Percentiles rank a stretch among this genome's conserved stretches.
Evolutionary conservation across 1,140 invertebrate species (phyloP).

Genomic region (Maniola jurtina): DNA sequence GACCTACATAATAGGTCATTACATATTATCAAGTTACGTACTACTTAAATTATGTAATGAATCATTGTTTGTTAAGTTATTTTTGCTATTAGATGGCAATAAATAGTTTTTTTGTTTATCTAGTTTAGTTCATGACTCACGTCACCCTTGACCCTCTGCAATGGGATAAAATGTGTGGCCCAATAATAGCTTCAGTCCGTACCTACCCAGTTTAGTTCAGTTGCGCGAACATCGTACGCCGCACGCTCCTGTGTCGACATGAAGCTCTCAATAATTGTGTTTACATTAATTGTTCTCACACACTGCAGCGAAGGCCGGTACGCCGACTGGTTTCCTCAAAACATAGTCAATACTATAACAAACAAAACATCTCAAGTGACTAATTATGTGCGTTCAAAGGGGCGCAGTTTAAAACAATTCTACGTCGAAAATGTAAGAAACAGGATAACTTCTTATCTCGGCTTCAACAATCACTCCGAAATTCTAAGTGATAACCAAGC

Average conservation of each 20-base stretch:
- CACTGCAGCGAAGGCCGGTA: slow-evolving; percentile 45
- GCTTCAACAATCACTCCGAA: slow-evolving; percentile 22
- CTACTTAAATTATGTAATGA: no score
- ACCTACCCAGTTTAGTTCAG: no score
- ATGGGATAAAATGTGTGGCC: slow-evolving; percentile 43
- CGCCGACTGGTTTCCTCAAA: slow-evolving; percentile 53
- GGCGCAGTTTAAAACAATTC: slow-evolving; percentile 54
- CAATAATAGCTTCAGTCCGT: slow-evolving; percentile 43
- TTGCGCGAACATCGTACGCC: slow-evolving; percentile 24
- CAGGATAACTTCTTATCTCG: slow-evolving; percentile 53
- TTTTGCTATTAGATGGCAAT: no score
- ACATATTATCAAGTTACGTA: no score
- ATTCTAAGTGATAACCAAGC: slow-evolving; percentile 21
- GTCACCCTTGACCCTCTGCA: slow-evolving; percentile 3
- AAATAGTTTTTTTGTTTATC: not conserved
- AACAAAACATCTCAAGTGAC: slow-evolving; percentile 57
- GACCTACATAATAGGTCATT: no score
- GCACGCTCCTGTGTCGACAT: slow-evolving; percentile 40
- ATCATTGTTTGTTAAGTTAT: no score
- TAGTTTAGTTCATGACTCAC: slow-evolving; percentile 1
- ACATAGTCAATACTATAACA: slow-evolving; percentile 45
- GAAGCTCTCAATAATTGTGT: slow-evolving; percentile 52
- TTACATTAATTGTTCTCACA: slow-evolving; percentile 47
- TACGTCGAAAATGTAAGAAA: slow-evolving; percentile 57
- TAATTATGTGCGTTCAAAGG: slow-evolving; percentile 57